A percentile compares a stretch with the other conserved stretches of the same genome.
Conservation (phyloP, 2,888 invertebrate genomes). For the Acronicta leporina region DNA sequence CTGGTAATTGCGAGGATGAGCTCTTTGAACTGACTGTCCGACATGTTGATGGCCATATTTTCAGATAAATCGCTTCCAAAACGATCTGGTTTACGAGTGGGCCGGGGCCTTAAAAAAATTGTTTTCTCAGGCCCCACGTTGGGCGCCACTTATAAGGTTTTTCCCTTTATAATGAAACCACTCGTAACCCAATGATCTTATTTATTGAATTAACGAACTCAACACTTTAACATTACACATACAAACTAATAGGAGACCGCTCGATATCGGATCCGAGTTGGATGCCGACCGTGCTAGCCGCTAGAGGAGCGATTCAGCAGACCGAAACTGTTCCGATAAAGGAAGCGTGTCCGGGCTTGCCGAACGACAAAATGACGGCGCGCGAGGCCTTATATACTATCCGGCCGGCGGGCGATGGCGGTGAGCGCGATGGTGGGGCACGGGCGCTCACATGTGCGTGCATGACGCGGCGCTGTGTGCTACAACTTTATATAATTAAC, state of each 20-base stretch:
- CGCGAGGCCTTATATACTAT: too few species aligned
- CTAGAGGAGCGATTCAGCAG: slow-evolving; percentile 1
- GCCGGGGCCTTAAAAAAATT: slow-evolving; percentile 19
- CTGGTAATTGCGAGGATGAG: slow-evolving; percentile 11
- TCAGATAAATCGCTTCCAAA: slow-evolving; percentile 2
- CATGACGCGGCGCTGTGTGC: too few species aligned
- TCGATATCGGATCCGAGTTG: slow-evolving; percentile 1
- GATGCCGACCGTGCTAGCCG: slow-evolving; percentile 7
- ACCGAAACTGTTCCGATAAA: slow-evolving; percentile 4
- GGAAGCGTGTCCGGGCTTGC: too few species aligned
- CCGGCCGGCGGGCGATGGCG: too few species aligned
- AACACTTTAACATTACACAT: background rate
- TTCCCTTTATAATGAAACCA: slow-evolving; percentile 3
- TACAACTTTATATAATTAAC: too few species aligned
- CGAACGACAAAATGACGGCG: too few species aligned
- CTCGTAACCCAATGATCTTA: slow-evolving; percentile 1
- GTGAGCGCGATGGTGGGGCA: too few species aligned
- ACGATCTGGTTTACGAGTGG: slow-evolving; percentile 22
- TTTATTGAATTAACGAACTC: background rate
- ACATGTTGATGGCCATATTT: slow-evolving; percentile 13
- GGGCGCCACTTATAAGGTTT: slow-evolving; percentile 13
- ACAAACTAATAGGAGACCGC: slow-evolving; percentile 2
- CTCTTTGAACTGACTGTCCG: slow-evolving; percentile 11
- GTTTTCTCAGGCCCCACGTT: slow-evolving; percentile 14
- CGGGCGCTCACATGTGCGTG: too few species aligned